Evolutionary conservation across 2,113 vertebrate species (phyloP).

Genomic region (Noturus placidus): DNA sequence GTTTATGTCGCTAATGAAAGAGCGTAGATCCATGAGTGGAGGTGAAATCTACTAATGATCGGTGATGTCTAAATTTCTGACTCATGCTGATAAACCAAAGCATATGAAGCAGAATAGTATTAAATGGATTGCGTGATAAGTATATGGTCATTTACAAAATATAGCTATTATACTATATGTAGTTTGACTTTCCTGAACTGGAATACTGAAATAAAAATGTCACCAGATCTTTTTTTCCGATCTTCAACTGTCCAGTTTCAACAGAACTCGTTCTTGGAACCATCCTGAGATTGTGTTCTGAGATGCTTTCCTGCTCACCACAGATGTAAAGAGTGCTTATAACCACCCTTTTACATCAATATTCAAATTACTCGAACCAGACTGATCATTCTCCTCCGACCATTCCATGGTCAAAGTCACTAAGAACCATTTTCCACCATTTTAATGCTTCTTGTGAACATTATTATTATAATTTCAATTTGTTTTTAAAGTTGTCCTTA

Average conservation of each 20-base stretch:
- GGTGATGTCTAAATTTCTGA: not conserved
- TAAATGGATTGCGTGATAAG: not conserved
- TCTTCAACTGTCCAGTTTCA: not conserved
- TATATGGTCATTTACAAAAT: no score
- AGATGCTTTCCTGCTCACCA: no score
- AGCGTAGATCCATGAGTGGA: conserved; percentile 66
- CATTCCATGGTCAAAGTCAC: not conserved
- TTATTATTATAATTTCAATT: no score
- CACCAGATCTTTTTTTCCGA: not conserved
- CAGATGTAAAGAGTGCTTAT: not conserved
- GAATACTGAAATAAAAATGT: not conserved
- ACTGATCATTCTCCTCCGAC: not conserved
- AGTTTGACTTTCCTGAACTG: not conserved
- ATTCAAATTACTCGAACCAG: not conserved
- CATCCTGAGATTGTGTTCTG: not conserved
- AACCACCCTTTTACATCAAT: no score
- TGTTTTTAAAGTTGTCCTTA: no score
- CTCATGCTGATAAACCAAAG: not conserved
- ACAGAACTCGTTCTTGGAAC: no score
- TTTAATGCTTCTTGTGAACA: not conserved
- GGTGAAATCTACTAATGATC: conserved; percentile 63
- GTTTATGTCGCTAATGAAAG: conserved; percentile 68
- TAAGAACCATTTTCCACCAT: not conserved
- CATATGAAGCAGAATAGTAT: not conserved
- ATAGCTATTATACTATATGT: not conserved